Percentiles rank a stretch among this genome's conserved stretches.
Conservation (phyloP, 2,797 vertebrate species). For the Pipistrellus pipistrellus region DNA sequence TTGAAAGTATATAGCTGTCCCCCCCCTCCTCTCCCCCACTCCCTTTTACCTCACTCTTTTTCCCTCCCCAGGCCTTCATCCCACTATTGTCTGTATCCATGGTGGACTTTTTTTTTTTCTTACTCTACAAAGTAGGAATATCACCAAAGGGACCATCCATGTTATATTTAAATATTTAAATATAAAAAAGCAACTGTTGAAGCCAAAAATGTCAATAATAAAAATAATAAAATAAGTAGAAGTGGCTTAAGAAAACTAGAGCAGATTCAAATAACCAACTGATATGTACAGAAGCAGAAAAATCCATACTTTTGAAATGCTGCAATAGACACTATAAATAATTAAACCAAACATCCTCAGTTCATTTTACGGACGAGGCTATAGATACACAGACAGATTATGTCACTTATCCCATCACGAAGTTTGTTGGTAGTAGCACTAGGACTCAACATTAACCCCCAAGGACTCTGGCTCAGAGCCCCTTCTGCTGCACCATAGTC, state of each 20-base stretch:
- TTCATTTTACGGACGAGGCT: background rate
- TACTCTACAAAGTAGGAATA: background rate
- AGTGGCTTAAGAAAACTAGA: background rate
- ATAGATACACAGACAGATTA: background rate
- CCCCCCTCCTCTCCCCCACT: no score
- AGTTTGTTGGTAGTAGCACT: background rate
- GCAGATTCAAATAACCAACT: background rate
- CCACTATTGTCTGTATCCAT: no score
- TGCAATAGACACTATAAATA: background rate
- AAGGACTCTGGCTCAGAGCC: background rate
- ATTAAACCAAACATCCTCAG: background rate
- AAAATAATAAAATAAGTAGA: background rate
- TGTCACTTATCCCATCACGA: background rate
- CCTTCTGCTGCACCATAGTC: background rate
- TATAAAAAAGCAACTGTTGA: background rate
- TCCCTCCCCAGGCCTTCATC: no score
- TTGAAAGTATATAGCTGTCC: no score
- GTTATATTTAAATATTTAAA: background rate
- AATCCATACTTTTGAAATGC: background rate
- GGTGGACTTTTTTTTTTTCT: background rate
- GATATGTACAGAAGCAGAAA: background rate
- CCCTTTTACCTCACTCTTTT: no score
- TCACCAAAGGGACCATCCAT: background rate
- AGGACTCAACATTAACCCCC: background rate
- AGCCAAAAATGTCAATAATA: constrained; percentile 22